A percentile compares a stretch with the other conserved stretches of the same genome.
phyloP scores from a whole-genome alignment of 1,140 invertebrate genomes.

The Formica exsecta region DNA sequence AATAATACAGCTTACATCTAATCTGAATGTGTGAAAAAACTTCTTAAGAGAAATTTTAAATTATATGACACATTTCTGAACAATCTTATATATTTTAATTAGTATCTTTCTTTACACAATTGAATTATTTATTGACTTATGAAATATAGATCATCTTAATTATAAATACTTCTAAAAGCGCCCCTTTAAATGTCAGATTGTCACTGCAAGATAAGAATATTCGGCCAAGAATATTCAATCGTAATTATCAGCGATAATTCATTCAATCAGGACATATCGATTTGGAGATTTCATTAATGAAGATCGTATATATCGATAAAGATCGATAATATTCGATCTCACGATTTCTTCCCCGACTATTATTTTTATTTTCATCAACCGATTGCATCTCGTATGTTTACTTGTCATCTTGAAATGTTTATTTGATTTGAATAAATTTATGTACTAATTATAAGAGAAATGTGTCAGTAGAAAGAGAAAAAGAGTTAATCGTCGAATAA shows the following conservation, averaged over 20 bases:
- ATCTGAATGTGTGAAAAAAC: not conserved
- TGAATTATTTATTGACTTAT: not conserved
- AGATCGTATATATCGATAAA: too few relatives aligned
- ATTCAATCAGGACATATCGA: slow-evolving; percentile 19
- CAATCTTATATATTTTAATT: not conserved
- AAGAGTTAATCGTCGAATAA: too few relatives aligned
- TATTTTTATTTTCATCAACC: not conserved
- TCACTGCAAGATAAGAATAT: not conserved
- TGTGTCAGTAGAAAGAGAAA: not conserved
- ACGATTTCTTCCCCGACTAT: not conserved
- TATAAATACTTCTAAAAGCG: not conserved
- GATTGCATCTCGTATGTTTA: not conserved
- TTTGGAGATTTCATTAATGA: slow-evolving; percentile 2
- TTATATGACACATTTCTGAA: not conserved
- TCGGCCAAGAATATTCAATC: not conserved
- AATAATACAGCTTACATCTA: not conserved
- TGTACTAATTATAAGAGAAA: not conserved
- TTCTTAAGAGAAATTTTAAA: not conserved
- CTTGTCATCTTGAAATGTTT: not conserved
- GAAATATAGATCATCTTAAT: not conserved
- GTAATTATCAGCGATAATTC: slow-evolving; percentile 1
- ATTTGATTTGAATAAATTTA: slow-evolving; percentile 10
- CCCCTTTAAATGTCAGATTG: not conserved
- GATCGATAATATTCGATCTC: not conserved
- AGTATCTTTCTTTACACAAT: not conserved